Conservation (phyloP, 2,113 vertebrate genomes). For the Eclectus roratus region DNA sequence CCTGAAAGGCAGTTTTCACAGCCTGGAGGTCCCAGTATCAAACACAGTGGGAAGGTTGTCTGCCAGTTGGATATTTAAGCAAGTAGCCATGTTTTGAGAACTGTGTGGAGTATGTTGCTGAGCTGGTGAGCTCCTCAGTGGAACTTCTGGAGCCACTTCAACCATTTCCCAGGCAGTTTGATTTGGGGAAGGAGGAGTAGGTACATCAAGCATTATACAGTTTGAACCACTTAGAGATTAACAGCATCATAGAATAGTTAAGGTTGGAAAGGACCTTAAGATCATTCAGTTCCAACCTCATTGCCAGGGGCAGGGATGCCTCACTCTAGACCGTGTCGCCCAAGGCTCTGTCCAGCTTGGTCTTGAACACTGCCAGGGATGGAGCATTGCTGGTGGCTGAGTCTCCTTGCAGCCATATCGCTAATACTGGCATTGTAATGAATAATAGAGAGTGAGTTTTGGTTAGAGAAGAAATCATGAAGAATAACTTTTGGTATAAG, state of each 20-base stretch:
- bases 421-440: background rate
- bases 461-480: background rate
- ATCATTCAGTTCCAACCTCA: background rate
- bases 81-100: background rate
- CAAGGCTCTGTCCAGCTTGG: background rate
- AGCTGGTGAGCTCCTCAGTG: background rate
- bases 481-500: background rate
- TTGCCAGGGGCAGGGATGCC: background rate
- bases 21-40: background rate
- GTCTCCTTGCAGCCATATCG: background rate
- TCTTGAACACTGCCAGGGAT: background rate
- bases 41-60: background rate
- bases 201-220: background rate
- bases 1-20: background rate
- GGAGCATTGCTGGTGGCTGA: background rate
- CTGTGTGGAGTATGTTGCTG: rapidly evolving
- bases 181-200: rapidly evolving
- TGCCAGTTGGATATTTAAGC: background rate
- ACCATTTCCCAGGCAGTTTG: background rate
- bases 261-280: background rate
- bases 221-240: background rate
- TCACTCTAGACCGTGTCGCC: background rate
- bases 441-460: background rate
- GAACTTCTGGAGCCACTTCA: background rate
- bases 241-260: background rate